Conservation (phyloP, 1,140 invertebrate species). For the Bombus affinis region DNA sequence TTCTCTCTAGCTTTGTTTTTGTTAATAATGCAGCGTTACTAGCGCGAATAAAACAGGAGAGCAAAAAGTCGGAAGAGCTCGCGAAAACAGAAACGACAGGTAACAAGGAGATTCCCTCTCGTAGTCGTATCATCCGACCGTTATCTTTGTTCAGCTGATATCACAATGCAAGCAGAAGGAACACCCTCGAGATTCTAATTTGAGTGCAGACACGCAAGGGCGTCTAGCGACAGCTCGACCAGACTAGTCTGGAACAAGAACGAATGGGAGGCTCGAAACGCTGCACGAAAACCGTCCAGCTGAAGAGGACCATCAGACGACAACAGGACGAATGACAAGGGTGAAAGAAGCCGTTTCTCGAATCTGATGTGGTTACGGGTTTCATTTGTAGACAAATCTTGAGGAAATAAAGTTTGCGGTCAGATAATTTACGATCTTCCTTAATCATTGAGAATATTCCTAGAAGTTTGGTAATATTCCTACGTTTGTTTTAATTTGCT, state of each 20-base stretch:
- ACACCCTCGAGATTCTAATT: slow-evolving; percentile 69
- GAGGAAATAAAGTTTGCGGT: background rate
- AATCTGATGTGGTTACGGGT: background rate
- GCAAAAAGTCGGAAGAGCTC: slow-evolving; percentile 1
- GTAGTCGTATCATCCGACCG: slow-evolving; percentile 15
- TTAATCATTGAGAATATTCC: no score
- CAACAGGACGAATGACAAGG: background rate
- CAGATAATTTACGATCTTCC: background rate
- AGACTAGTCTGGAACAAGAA: slow-evolving; percentile 44
- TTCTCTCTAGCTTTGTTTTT: background rate
- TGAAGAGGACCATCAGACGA: slow-evolving; percentile 40
- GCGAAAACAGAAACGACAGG: background rate
- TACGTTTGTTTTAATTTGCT: no score
- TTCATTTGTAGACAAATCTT: background rate
- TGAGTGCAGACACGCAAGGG: slow-evolving; percentile 66
- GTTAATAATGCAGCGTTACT: slow-evolving; percentile 35
- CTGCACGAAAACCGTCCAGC: slow-evolving; percentile 24
- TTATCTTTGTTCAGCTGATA: slow-evolving; percentile 61
- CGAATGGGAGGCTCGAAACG: background rate
- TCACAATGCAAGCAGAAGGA: slow-evolving; percentile 60
- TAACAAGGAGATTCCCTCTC: slow-evolving; percentile 26
- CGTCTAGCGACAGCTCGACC: slow-evolving; percentile 31
- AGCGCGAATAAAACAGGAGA: background rate
- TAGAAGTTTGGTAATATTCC: no score
- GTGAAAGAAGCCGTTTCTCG: background rate